Conservation (phyloP, 1,140 invertebrate species). For the Drosophila ohnishii region DNA sequence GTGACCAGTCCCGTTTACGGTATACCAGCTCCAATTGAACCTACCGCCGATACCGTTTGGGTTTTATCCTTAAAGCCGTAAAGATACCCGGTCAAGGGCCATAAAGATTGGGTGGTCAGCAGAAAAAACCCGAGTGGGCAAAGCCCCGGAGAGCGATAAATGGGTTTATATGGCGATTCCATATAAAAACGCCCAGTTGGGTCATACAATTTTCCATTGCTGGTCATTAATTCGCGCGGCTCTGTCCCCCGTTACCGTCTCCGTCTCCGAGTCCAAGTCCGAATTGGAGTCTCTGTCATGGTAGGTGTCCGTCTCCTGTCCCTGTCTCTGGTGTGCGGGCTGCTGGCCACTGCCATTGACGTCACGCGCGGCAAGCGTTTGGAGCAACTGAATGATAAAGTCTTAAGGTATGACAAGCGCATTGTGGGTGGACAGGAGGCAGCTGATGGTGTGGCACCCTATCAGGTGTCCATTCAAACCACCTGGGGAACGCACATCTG, state of each 20-base stretch:
- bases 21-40: conserved; percentile 26
- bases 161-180: conserved; percentile 38
- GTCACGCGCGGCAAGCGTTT: conserved; percentile 62
- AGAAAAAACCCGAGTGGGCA: conserved; percentile 38
- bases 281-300: conserved; percentile 5
- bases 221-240: conserved; percentile 63
- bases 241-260: conserved; percentile 20
- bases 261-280: background rate
- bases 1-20: conserved; percentile 18
- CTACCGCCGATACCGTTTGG: conserved; percentile 26
- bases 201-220: conserved; percentile 59
- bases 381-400: conserved; percentile 41
- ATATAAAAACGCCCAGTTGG: conserved; percentile 70
- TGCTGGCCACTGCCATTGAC: conserved; percentile 66
- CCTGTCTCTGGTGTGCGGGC: conserved; percentile 5
- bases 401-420: conserved; percentile 36
- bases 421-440: conserved; percentile 83
- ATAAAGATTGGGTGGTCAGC: conserved; percentile 54
- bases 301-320: background rate
- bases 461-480: conserved; percentile 83
- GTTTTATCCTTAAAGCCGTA: conserved; percentile 48
- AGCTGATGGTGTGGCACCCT: conserved; percentile 80
- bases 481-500: conserved; percentile 75
- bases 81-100: conserved; percentile 19
- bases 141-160: conserved; percentile 43